A percentile compares a stretch with the other conserved stretches of the same genome.
These are phyloP conservation scores for Drosophila borealis DNA, from an alignment of 2,888 invertebrate species.

Conservation along the genomic window DNA sequence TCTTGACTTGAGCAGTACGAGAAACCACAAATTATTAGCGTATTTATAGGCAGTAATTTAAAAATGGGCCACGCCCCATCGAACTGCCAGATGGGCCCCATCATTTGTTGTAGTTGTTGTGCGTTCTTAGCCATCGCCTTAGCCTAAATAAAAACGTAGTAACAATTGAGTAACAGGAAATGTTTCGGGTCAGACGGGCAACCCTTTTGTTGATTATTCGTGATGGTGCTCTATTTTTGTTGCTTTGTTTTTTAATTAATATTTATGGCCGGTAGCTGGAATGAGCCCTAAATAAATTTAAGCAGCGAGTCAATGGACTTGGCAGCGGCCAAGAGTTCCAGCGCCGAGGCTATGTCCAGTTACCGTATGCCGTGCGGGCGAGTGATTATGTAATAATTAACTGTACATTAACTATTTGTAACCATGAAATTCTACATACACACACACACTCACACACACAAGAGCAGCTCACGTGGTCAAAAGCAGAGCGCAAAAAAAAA, in stretches of 20 bases:
- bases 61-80: slow-evolving; percentile 33
- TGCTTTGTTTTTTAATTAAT: slow-evolving; percentile 48
- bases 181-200: slow-evolving; percentile 43
- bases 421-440: slow-evolving; percentile 73
- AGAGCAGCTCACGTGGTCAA: slow-evolving; percentile 22
- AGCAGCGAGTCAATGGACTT: slow-evolving; percentile 63
- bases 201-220: slow-evolving; percentile 61
- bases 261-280: slow-evolving; percentile 42
- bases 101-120: slow-evolving; percentile 9
- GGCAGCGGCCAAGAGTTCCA: slow-evolving; percentile 13
- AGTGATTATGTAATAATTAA: slow-evolving; percentile 80
- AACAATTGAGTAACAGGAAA: slow-evolving; percentile 54
- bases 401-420: slow-evolving; percentile 81
- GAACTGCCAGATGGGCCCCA: slow-evolving; percentile 1
- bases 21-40: slow-evolving; percentile 5
- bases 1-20: neutral
- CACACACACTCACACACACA: slow-evolving; percentile 1
- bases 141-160: slow-evolving; percentile 33
- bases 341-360: slow-evolving; percentile 27
- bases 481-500: slow-evolving; percentile 5
- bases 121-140: slow-evolving; percentile 13
- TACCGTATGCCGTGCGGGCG: slow-evolving; percentile 52
- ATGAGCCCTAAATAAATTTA: slow-evolving; percentile 12
- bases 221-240: slow-evolving; percentile 18
- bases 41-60: slow-evolving; percentile 34